Evolutionary conservation across 2,797 vertebrate genomes (phyloP), one percentile per base, ranked within the genome.

Genomic region (Euthynnus affinis): DNA sequence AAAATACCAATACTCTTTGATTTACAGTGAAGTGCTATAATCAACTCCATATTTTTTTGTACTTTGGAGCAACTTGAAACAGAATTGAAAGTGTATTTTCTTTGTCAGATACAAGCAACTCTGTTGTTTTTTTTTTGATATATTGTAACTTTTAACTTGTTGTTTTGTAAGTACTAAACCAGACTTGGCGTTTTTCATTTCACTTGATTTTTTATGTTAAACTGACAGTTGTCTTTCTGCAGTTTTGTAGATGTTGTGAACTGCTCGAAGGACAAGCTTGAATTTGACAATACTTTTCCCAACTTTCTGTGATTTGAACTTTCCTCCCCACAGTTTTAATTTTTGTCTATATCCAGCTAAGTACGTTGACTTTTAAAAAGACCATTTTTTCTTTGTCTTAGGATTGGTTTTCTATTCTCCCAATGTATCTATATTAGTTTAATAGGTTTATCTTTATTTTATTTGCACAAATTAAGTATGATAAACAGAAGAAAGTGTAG

Each of bases 131-230:
- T 27, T 27, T 29, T 29, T 29, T 3, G 27, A 61, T 58, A 55
- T 56, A 71, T 55, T 75, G 3, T 44, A 25, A 60, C 48, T 60
- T 72, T 29, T 29, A 29, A 29, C 27, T 29, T 29, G 3, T 29
- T 29, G 27, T 29, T 29, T 29, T 29, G 27, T 29, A 29, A 32
- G 14, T 46, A 27, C 53, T 62, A 15, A 58, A 68, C 32, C 3
- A 65, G 51, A 71, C 42, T 6, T 17, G 46, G 25, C 44, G 66
- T 70, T 65, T 80, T 69, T 65, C 44, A 75, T 72, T 67, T 81
- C 32, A 57, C 62, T 46, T 1, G 15, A 12, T 59, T 56, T 44
- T 57, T 37, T 14, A 7, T 63, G 46, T 72, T 48, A 64, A 55
- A 32, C 27, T 34, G 42, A 22, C 20, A 68, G 44, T 61, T 52